A percentile compares a stretch with the other conserved stretches of the same genome.
Evolutionary conservation across 2,888 invertebrate genomes (phyloP).

Genomic region (Leptinotarsa rubiginosa): DNA sequence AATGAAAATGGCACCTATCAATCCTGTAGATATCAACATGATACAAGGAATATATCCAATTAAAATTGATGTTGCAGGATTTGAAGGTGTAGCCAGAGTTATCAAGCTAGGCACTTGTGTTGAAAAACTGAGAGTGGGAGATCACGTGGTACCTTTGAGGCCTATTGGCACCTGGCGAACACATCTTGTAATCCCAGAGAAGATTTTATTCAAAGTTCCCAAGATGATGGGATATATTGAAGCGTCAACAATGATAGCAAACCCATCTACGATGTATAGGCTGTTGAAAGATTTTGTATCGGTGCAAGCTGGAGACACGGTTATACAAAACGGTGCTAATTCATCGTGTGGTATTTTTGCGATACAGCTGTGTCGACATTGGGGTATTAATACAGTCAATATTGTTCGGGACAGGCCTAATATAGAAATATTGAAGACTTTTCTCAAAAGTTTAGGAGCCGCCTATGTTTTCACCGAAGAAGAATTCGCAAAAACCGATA

Average conservation of each 20-base stretch:
- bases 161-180: constrained; percentile 90
- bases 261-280: constrained; percentile 96
- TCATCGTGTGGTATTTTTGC: constrained; percentile 94
- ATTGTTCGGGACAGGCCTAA: constrained; percentile 85
- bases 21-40: constrained; percentile 98
- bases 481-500: constrained; percentile 74
- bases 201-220: constrained; percentile 77
- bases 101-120: constrained; percentile 76
- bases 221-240: constrained; percentile 77
- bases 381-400: constrained; percentile 84
- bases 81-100: constrained; percentile 93
- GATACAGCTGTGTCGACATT: constrained; percentile 86
- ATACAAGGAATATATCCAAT: constrained; percentile 91
- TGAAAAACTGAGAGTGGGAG: constrained; percentile 73
- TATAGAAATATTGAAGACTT: constrained; percentile 73
- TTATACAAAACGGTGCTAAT: constrained; percentile 97
- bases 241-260: constrained; percentile 93
- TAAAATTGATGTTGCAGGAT: constrained; percentile 86
- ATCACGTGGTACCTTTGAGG: constrained; percentile 84
- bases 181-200: constrained; percentile 68
- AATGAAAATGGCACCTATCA: constrained; percentile 91
- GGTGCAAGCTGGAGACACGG: constrained; percentile 81
- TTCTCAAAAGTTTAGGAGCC: constrained; percentile 79
- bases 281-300: constrained; percentile 91
- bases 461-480: constrained; percentile 86